Conservation (phyloP, 2,888 invertebrate species). For the Nomada hirtipes region DNA sequence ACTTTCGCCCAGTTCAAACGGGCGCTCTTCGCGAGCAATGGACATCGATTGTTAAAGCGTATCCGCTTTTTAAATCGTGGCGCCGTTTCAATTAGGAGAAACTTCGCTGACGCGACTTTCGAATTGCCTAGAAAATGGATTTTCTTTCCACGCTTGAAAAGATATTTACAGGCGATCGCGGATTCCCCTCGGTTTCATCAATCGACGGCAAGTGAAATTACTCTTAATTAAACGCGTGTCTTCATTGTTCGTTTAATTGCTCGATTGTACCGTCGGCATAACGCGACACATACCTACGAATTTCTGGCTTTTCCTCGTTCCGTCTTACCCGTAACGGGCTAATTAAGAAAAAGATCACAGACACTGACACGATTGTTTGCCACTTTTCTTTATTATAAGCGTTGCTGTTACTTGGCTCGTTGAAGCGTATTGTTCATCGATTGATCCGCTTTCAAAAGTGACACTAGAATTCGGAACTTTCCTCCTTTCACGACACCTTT, state of each 20-base stretch:
- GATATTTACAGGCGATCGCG: slow-evolving; percentile 22
- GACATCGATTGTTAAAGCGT: slow-evolving; percentile 36
- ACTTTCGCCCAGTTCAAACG: slow-evolving; percentile 20
- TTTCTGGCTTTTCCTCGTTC: neutral
- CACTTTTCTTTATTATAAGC: neutral
- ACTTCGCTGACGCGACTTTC: slow-evolving; percentile 49
- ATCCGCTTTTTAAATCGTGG: slow-evolving; percentile 28
- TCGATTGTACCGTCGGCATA: slow-evolving; percentile 20
- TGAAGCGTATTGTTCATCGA: slow-evolving; percentile 2
- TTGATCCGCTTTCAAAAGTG: slow-evolving; percentile 16
- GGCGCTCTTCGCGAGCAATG: slow-evolving; percentile 9
- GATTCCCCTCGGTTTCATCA: neutral
- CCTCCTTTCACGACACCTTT: neutral
- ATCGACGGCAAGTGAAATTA: slow-evolving; percentile 36
- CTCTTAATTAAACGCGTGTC: slow-evolving; percentile 48
- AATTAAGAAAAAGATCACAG: slow-evolving; percentile 30
- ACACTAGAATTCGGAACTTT: neutral
- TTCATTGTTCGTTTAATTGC: slow-evolving; percentile 44
- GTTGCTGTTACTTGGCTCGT: neutral
- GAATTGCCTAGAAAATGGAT: slow-evolving; percentile 56
- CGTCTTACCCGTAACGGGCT: neutral
- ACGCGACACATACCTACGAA: slow-evolving; percentile 12
- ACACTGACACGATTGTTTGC: slow-evolving; percentile 1
- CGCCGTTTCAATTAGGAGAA: slow-evolving; percentile 53
- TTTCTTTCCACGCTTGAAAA: slow-evolving; percentile 52